Conservation (phyloP, 2,888 invertebrate species). For the Allophyes oxyacanthae region DNA sequence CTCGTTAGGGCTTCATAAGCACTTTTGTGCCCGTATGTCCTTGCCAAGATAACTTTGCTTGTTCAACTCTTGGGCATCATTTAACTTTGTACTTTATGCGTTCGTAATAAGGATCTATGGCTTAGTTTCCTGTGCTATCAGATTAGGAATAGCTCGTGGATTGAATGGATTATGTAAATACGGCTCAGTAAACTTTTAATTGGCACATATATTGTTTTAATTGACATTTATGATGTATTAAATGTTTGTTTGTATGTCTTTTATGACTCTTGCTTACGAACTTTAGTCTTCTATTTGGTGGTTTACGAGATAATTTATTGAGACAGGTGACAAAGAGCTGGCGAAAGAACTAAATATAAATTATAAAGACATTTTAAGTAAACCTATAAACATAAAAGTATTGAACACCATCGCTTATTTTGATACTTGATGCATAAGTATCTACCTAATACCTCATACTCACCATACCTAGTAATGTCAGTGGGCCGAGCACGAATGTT, state of each 20-base stretch:
- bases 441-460: too few relatives aligned
- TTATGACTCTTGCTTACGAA: slow-evolving; percentile 21
- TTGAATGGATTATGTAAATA: slow-evolving; percentile 67
- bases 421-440: too few relatives aligned
- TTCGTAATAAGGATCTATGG: slow-evolving; percentile 35
- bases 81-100: slow-evolving; percentile 49
- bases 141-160: slow-evolving; percentile 35
- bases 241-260: slow-evolving; percentile 46
- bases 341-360: background rate
- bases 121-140: slow-evolving; percentile 24
- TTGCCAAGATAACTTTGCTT: slow-evolving; percentile 52
- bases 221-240: slow-evolving; percentile 60
- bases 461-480: too few relatives aligned
- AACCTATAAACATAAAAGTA: too few relatives aligned
- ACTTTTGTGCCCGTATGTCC: slow-evolving; percentile 70
- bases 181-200: slow-evolving; percentile 65
- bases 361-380: background rate
- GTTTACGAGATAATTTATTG: slow-evolving; percentile 7
- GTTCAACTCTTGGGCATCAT: slow-evolving; percentile 31
- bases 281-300: slow-evolving; percentile 5
- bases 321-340: background rate
- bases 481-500: too few relatives aligned
- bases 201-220: slow-evolving; percentile 64
- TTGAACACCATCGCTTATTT: too few relatives aligned
- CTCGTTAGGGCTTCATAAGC: slow-evolving; percentile 70